Conservation (phyloP, 1,140 invertebrate genomes). For the Polypedilum pembai region DNA sequence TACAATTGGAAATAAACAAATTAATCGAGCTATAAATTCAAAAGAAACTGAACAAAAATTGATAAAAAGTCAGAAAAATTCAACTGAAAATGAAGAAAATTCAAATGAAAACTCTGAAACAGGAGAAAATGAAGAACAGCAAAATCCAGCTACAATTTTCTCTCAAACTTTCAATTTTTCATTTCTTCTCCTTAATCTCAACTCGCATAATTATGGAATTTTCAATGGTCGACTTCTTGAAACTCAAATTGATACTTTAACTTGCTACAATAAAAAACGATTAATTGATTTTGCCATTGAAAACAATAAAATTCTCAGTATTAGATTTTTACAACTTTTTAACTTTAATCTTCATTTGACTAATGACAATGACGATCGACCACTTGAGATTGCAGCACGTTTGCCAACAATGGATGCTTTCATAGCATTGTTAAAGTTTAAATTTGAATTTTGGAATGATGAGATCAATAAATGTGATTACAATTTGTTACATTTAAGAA, state of each 20-base stretch:
- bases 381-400: not conserved
- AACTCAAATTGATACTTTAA: not conserved
- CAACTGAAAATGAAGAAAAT: no score
- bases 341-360: not conserved
- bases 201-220: not conserved
- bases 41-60: not conserved
- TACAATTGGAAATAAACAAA: not conserved
- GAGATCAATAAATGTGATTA: not conserved
- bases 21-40: not conserved
- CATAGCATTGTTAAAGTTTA: not conserved
- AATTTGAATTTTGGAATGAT: conserved; percentile 14
- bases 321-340: not conserved
- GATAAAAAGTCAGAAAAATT: no score
- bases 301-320: not conserved
- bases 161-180: not conserved
- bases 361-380: not conserved
- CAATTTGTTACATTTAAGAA: not conserved
- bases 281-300: not conserved
- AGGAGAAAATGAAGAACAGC: not conserved
- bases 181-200: not conserved
- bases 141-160: not conserved
- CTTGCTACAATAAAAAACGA: not conserved
- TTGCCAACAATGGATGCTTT: not conserved
- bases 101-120: no score
- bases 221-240: not conserved